Percentiles rank a stretch among this genome's conserved stretches.
phyloP scores from a whole-genome alignment of 2,797 vertebrate species.

The Sebastolobus alascanus region DNA sequence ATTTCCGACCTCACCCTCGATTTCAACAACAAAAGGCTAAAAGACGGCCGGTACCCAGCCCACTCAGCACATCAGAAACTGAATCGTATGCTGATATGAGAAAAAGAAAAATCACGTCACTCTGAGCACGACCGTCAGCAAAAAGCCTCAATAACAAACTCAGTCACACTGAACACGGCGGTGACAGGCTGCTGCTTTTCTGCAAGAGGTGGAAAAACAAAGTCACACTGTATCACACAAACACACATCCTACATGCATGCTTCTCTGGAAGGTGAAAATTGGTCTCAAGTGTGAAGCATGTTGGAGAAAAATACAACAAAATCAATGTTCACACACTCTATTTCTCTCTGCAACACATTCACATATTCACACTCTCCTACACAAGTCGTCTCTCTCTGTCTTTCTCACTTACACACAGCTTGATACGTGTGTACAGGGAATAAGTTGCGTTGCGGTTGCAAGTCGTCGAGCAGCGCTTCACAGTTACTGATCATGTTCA shows the following conservation, averaged over 20 bases:
- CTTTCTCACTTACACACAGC: background rate
- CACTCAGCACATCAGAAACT: constrained; percentile 37
- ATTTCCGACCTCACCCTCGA: constrained; percentile 22
- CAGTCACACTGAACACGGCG: constrained; percentile 6
- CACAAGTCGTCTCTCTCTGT: background rate
- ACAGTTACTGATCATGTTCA: constrained; percentile 27
- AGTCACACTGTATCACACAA: background rate
- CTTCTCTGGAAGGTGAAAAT: constrained; percentile 51
- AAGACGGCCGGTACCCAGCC: constrained; percentile 18
- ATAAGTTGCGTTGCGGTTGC: background rate
- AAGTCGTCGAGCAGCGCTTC: constrained; percentile 35
- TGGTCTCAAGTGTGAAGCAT: constrained; percentile 35
- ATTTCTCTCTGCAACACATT: background rate
- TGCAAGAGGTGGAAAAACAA: constrained; percentile 18
- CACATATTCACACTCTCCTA: constrained; percentile 18
- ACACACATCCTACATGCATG: constrained; percentile 5
- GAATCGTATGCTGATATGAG: constrained; percentile 39
- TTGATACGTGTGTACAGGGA: constrained; percentile 6
- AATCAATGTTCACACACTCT: constrained; percentile 14
- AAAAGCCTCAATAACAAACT: constrained; percentile 28
- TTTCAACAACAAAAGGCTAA: constrained; percentile 26
- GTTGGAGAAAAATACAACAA: constrained; percentile 13
- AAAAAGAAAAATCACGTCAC: constrained; percentile 4
- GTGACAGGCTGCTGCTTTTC: constrained; percentile 19
- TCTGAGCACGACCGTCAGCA: constrained; percentile 32